These are phyloP conservation scores for Agapetus fuscipes DNA, from an alignment of 2,888 invertebrate species.

Conservation along the genomic window DNA sequence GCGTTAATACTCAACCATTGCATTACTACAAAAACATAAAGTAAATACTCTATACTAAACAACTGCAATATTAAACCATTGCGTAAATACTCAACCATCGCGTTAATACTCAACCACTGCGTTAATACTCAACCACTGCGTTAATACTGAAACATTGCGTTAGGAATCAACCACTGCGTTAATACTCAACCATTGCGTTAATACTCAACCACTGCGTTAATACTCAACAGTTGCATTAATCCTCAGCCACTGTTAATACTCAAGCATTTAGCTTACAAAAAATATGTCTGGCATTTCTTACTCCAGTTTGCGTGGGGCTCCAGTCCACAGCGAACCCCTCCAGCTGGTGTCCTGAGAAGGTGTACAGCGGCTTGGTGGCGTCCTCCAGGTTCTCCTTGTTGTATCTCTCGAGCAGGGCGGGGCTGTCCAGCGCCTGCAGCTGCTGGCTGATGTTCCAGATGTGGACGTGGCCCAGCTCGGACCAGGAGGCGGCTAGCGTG, in stretches of 20 bases:
- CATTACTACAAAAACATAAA: no score
- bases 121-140: no score
- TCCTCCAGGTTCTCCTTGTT: slow-evolving; percentile 50
- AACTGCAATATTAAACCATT: no score
- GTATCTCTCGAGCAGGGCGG: slow-evolving; percentile 50
- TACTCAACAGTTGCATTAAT: no score
- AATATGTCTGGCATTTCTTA: slow-evolving; percentile 28
- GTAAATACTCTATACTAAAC: no score
- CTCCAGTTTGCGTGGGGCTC: slow-evolving; percentile 72
- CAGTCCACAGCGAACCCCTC: slow-evolving; percentile 97
- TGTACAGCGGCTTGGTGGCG: slow-evolving; percentile 60
- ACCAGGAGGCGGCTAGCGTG: slow-evolving; percentile 87
- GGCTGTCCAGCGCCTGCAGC: slow-evolving; percentile 70
- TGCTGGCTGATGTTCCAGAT: slow-evolving; percentile 85
- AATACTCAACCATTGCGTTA: no score
- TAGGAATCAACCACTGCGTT: no score
- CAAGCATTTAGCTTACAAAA: not conserved
- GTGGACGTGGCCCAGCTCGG: slow-evolving; percentile 85
- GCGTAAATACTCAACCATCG: no score
- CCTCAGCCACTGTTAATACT: not conserved
- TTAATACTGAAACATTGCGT: no score
- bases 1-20: no score
- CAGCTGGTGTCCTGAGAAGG: slow-evolving; percentile 83
- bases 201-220: no score
- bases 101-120: no score